A percentile compares a stretch with the other conserved stretches of the same genome.
Conservation (phyloP, 2,113 vertebrate species). For the Dermatemys mawii region DNA sequence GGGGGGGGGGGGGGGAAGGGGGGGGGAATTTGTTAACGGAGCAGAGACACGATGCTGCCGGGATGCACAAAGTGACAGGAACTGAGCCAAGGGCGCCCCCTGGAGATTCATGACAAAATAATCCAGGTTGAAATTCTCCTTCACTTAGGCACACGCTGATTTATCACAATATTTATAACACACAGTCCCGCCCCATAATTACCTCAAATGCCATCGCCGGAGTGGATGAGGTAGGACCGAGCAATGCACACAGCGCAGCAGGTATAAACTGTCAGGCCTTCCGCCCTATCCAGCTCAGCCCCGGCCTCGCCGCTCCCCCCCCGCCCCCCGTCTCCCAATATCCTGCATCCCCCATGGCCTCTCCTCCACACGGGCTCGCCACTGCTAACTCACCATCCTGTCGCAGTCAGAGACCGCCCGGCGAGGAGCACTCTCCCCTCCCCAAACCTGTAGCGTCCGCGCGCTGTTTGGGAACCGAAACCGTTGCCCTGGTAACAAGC, state of each 20-base stretch:
- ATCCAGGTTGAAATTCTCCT: background rate
- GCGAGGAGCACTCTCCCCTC: background rate
- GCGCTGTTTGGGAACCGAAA: background rate
- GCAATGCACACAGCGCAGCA: background rate
- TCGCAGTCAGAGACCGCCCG: background rate
- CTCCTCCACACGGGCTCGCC: background rate
- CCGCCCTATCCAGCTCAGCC: too few species aligned
- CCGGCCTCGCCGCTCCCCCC: too few species aligned
- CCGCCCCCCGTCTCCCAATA: too few species aligned
- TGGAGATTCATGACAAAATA: background rate
- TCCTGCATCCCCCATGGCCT: background rate
- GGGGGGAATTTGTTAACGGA: too few species aligned
- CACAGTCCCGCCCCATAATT: background rate
- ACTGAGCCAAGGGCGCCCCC: background rate
- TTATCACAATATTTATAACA: background rate
- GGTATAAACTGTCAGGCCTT: background rate
- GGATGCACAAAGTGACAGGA: background rate
- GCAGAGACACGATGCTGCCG: background rate
- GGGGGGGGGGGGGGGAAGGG: background rate
- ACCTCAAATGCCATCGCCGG: too few species aligned
- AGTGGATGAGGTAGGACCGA: background rate
- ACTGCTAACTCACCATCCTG: background rate
- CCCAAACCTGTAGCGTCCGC: background rate
- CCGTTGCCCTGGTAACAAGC: slow-evolving; percentile 9
- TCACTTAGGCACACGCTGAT: too few species aligned